Evolutionary conservation across 2,113 vertebrate species (phyloP).

Genomic region (Chaetops frenatus): DNA sequence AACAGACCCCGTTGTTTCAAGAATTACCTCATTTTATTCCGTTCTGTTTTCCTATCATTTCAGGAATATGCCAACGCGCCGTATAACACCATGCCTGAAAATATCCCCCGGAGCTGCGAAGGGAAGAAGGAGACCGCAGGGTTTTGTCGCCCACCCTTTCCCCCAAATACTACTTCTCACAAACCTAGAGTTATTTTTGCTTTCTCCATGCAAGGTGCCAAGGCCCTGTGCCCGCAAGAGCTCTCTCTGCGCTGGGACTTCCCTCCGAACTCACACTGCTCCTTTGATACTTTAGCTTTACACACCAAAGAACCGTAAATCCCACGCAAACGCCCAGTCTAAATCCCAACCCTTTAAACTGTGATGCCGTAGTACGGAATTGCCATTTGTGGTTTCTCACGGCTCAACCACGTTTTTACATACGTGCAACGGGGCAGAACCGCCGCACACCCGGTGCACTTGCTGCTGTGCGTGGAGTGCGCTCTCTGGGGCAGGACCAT

Average conservation of each 20-base stretch:
- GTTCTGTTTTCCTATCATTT: background rate
- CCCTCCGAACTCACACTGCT: background rate
- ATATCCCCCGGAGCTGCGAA: background rate
- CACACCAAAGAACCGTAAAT: background rate
- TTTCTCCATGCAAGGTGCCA: background rate
- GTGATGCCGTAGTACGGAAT: background rate
- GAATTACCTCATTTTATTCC: background rate
- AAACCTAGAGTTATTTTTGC: background rate
- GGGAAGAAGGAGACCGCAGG: background rate
- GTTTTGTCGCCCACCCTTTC: background rate
- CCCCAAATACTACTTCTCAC: background rate
- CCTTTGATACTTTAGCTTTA: background rate
- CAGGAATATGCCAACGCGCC: background rate
- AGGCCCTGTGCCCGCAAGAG: background rate
- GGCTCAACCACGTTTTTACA: background rate
- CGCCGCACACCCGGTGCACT: background rate
- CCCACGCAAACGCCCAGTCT: background rate
- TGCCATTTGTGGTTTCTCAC: background rate
- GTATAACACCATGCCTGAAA: background rate
- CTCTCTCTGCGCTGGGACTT: background rate
- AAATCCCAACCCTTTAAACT: background rate
- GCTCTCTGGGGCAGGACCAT: background rate
- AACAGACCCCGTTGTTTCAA: background rate
- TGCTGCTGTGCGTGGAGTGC: background rate
- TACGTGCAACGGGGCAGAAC: background rate